Conservation (phyloP, 1,140 invertebrate genomes). For the Cataglyphis hispanica region DNA sequence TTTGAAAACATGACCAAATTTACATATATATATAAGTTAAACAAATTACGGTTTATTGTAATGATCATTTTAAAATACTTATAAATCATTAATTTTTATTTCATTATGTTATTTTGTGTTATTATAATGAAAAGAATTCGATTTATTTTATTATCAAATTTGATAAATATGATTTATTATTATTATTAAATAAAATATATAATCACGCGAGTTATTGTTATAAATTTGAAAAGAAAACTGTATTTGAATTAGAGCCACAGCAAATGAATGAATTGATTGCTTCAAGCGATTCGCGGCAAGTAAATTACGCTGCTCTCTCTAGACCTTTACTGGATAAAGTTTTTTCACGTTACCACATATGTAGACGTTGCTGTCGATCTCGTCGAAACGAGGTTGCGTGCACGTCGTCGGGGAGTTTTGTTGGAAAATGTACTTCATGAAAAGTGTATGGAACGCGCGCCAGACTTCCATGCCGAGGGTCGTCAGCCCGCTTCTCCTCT, state of each 20-base stretch:
- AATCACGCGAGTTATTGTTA: not conserved
- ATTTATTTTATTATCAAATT: not conserved
- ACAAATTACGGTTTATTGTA: not conserved
- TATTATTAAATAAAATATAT: not conserved
- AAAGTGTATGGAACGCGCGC: conserved; percentile 70
- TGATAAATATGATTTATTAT: not conserved
- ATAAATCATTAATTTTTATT: not conserved
- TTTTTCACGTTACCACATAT: conserved; percentile 22
- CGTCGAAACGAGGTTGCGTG: conserved; percentile 49
- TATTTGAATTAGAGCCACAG: not conserved
- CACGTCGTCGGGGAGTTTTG: conserved; percentile 68
- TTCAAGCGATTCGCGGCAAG: not conserved
- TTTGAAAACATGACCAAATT: not conserved
- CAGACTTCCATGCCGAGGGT: conserved; percentile 44
- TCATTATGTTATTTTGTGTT: not conserved
- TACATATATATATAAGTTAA: not conserved
- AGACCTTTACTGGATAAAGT: not conserved
- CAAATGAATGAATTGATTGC: not conserved
- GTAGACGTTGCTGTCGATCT: conserved; percentile 45
- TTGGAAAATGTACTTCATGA: conserved; percentile 75
- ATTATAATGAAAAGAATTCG: not conserved
- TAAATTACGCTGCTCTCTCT: not conserved
- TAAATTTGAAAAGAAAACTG: not conserved
- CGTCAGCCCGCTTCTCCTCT: conserved; percentile 2
- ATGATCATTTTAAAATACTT: not conserved